A percentile compares a stretch with the other conserved stretches of the same genome.
phyloP scores from a whole-genome alignment of 2,113 vertebrate species.

The Stegastes partitus region DNA sequence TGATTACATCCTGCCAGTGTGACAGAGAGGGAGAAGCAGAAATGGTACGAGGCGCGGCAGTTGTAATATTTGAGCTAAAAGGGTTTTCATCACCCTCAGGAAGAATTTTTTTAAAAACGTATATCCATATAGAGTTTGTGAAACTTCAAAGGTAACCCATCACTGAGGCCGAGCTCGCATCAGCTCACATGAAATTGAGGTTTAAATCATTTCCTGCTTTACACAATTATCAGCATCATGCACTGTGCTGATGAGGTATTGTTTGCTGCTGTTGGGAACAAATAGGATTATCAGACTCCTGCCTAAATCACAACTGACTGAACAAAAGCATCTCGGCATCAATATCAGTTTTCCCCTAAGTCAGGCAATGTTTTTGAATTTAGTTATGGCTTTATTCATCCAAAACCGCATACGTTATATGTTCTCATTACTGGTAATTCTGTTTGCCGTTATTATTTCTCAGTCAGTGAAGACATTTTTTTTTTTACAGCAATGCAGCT shows the following conservation, averaged over 20 bases:
- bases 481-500: slow-evolving; percentile 14
- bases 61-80: background rate
- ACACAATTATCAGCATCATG: slow-evolving; percentile 31
- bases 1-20: slow-evolving; percentile 45
- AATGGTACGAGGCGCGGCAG: background rate
- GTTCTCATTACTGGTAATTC: slow-evolving; percentile 11
- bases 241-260: slow-evolving; percentile 43
- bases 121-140: background rate
- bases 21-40: background rate
- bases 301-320: slow-evolving; percentile 20
- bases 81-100: background rate
- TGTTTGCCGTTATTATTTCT: slow-evolving; percentile 9
- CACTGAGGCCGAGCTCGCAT: background rate
- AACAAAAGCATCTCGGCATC: slow-evolving; percentile 19
- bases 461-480: background rate
- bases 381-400: slow-evolving; percentile 23
- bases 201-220: slow-evolving; percentile 28
- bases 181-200: background rate
- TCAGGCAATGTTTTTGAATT: slow-evolving; percentile 7
- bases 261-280: slow-evolving; percentile 26
- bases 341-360: slow-evolving; percentile 22
- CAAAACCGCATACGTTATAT: background rate
- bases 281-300: slow-evolving; percentile 47
- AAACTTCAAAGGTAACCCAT: background rate
- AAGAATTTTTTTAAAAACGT: background rate